phyloP scores from a whole-genome alignment of 1,140 invertebrate genomes.

The Drosophila grimshawi region DNA sequence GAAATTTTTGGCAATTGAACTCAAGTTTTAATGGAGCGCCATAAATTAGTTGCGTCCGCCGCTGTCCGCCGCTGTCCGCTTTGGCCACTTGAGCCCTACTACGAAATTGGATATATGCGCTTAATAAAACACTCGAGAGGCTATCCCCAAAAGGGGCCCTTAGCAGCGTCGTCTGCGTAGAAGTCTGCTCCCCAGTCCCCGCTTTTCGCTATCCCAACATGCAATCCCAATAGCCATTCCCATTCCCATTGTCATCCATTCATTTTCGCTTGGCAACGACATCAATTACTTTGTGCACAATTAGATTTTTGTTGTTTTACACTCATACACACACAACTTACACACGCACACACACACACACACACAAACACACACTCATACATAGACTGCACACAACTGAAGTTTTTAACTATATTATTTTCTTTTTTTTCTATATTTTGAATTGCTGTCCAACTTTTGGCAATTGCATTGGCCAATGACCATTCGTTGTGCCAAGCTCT shows the following conservation, averaged over 20 bases:
- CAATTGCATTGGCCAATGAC: slow-evolving; percentile 61
- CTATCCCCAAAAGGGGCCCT: slow-evolving; percentile 31
- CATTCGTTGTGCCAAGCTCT: slow-evolving; percentile 18
- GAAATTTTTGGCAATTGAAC: slow-evolving; percentile 83
- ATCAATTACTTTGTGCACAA: slow-evolving; percentile 81
- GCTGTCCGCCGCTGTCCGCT: slow-evolving; percentile 1
- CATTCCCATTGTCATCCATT: slow-evolving; percentile 55
- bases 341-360: slow-evolving; percentile 17
- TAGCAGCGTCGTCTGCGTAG: slow-evolving; percentile 47
- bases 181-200: slow-evolving; percentile 28
- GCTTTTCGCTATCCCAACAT: background rate
- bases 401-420: slow-evolving; percentile 50
- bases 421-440: slow-evolving; percentile 43
- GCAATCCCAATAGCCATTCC: background rate
- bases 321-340: slow-evolving; percentile 34
- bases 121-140: slow-evolving; percentile 80
- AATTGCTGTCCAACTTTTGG: slow-evolving; percentile 62
- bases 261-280: slow-evolving; percentile 79
- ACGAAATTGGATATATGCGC: slow-evolving; percentile 79
- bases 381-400: slow-evolving; percentile 20
- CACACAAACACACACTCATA: slow-evolving; percentile 9
- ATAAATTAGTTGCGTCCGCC: slow-evolving; percentile 72
- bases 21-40: slow-evolving; percentile 81
- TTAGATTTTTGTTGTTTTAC: slow-evolving; percentile 70
- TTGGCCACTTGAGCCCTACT: slow-evolving; percentile 70